Evolutionary conservation across 2,113 vertebrate species (phyloP), one percentile per base, ranked within the genome.

Genomic region (Poeciliopsis retropinna): DNA sequence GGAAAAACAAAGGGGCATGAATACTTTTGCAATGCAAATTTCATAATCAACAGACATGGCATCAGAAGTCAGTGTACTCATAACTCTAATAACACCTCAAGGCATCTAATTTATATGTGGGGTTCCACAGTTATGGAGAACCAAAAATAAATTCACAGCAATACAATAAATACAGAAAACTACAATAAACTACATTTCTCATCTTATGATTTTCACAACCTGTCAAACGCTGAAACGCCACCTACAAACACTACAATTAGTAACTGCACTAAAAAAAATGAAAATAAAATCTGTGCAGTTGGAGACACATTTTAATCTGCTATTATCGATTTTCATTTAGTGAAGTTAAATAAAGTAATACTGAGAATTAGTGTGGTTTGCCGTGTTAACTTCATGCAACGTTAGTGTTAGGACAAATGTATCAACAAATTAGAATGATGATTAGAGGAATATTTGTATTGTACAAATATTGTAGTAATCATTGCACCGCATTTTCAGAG

Each of bases 101-200:
- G n/a, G 22, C 7, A n/a, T 77, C 14, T 10, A 37, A 64, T 31
- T 6, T 0, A 63, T 60, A 2, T 39, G 27, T 32, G 66, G 30
- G 27, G 17, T 17, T 47, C 14, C 44, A 47, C 15, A 19, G 14
- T 41, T 14, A 13, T 41, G 39, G 2, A 9, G 5, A 29, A 72
- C 57, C 47, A 72, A 74, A 75, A 67, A 37, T 44, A 15, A 39
- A 69, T 37, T 75, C 25, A 47, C 60, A 81, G n/a, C n/a, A 44
- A 47, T 0, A 65, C n/a, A 44, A 47, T 0, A 65, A 60, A 73
- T 31, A 39, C 27, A n/a, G 22, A 4, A 2, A 63, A 39, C 54
- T n/a, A 5, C 4, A 0, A 37, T 4, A 5, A 87, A 79, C 25
- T 25, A 31, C 63, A 70, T 70, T 31, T 71, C 14, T 47, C 34